A percentile compares a stretch with the other conserved stretches of the same genome.
Evolutionary conservation across 1,140 invertebrate species (phyloP).

Genomic region (Drosophila asahinai): DNA sequence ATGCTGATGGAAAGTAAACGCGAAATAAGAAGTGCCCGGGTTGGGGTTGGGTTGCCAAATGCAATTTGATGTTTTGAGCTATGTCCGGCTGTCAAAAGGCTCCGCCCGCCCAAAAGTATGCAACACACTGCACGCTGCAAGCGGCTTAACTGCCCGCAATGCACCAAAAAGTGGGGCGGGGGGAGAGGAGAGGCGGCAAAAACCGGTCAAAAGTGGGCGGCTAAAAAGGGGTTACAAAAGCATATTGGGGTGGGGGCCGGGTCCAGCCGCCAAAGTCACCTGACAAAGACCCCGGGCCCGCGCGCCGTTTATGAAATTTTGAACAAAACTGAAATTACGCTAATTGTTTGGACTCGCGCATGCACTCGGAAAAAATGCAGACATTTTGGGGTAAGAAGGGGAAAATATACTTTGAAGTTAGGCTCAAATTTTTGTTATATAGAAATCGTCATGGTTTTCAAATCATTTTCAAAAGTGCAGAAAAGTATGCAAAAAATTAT

Average conservation of each 20-base stretch:
- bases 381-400: neutral
- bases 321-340: conserved; percentile 85
- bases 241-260: neutral
- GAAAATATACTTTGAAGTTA: neutral
- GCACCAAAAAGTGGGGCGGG: neutral
- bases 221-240: neutral
- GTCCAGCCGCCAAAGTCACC: conserved; percentile 27
- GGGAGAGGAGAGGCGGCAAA: conserved; percentile 5
- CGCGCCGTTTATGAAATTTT: conserved; percentile 83
- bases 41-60: conserved; percentile 9
- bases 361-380: neutral
- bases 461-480: too few relatives aligned
- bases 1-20: conserved; percentile 56
- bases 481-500: neutral
- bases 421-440: too few relatives aligned
- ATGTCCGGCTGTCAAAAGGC: conserved; percentile 62
- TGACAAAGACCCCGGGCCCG: conserved; percentile 17
- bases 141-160: conserved; percentile 58
- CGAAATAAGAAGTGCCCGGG: conserved; percentile 27
- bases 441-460: too few relatives aligned
- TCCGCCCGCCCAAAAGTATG: conserved; percentile 60
- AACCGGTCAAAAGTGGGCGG: conserved; percentile 19
- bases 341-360: conserved; percentile 78
- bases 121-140: conserved; percentile 39
- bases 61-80: conserved; percentile 46